Conservation (phyloP, 1,140 invertebrate genomes). For the Zaprionus ornatus region DNA sequence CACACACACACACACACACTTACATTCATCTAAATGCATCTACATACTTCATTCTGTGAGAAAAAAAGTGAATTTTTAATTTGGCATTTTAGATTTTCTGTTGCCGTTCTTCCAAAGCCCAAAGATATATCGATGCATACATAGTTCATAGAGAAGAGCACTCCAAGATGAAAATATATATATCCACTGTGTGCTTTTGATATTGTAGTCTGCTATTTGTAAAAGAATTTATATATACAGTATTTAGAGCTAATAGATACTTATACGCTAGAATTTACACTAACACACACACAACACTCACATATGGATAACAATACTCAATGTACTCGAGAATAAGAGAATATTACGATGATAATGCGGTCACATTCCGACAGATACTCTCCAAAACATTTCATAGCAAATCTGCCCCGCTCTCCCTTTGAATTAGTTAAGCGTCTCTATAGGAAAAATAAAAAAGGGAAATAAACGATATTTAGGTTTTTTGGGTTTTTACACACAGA, state of each 20-base stretch:
- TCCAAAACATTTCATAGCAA: constrained; percentile 2
- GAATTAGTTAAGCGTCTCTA: constrained; percentile 45
- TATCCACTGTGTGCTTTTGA: constrained; percentile 75
- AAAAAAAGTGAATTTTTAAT: constrained; percentile 33
- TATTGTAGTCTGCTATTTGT: constrained; percentile 80
- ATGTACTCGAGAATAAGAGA: background rate
- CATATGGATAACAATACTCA: constrained; percentile 32
- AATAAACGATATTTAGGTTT: constrained; percentile 14
- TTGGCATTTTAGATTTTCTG: constrained; percentile 57
- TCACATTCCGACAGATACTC: background rate
- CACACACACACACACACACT: constrained; percentile 11
- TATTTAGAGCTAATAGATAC: constrained; percentile 46
- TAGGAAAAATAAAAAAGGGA: constrained; percentile 16
- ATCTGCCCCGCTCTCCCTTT: constrained; percentile 5
- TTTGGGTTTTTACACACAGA: constrained; percentile 1
- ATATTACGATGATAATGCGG: background rate
- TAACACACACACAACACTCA: constrained; percentile 48
- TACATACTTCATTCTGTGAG: background rate
- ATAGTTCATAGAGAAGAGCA: constrained; percentile 41
- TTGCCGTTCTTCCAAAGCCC: constrained; percentile 69
- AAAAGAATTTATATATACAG: constrained; percentile 77
- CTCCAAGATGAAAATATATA: constrained; percentile 36
- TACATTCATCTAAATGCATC: constrained; percentile 44
- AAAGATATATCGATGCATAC: constrained; percentile 34
- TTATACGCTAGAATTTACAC: constrained; percentile 30